Evolutionary conservation across 2,888 invertebrate genomes (phyloP), one percentile per base, ranked within the genome.

Genomic region (Melangyna quadrimaculata): DNA sequence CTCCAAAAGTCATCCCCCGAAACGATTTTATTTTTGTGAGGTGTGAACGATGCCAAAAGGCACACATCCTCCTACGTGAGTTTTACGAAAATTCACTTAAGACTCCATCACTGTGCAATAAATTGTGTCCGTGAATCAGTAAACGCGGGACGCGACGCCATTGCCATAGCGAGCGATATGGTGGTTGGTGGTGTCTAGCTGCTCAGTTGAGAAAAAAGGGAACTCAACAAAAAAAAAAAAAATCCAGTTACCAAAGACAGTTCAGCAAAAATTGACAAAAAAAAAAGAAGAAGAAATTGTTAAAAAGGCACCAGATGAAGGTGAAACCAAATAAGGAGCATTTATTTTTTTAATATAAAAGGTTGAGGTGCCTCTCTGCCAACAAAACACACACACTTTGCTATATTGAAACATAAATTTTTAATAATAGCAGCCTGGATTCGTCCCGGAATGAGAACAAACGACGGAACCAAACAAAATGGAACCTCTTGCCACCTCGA

Each of bases 331-430:
- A 83, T 80, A 80, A 72, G 45, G 61, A 53, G 32, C 40, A 72
- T 80, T 69, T 77, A 80, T 37, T 72, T 72, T 84, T 73, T 78
- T 59, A 24, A 78, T 69, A 53, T 70, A 75, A n/a, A n/a, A 74
- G 59, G 40, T 17, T 24, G 24, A 10, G 22, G 51, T 24, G 24
- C 67, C 67, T 35, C 40, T 43, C 43, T 72, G 40, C 75, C 80
- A 72, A 67, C n/a, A n/a, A n/a, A n/a, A n/a, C n/a, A n/a, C 72
- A 72, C 79, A 69, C 75, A 80, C 84, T 84, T 55, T 80, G 75
- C 73, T 69, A 84, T 84, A 84, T 84, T 84, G 84, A 84, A 84
- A 80, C 84, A 84, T 84, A 84, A 77, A 84, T 80, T 84, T 84
- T 84, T 84, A 80, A 84, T 84, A 84, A 84, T 79, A 75, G 80